Evolutionary conservation across 2,797 vertebrate genomes (phyloP).

Genomic region (Myotis findleyi): DNA sequence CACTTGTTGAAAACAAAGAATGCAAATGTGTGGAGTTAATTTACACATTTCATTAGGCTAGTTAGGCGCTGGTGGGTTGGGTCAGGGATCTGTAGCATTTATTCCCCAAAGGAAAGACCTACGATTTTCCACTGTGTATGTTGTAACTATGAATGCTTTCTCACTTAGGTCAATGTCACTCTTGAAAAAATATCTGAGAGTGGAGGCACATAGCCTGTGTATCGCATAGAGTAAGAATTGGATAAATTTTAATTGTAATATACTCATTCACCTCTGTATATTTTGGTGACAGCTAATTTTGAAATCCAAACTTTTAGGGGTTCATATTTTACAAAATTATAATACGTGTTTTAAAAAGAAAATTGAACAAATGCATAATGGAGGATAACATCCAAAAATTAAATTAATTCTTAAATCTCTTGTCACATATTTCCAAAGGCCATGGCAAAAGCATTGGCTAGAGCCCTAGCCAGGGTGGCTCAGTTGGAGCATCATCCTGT

Average conservation of each 20-base stretch:
- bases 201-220: rapidly evolving
- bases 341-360: not conserved
- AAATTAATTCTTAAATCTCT: not conserved
- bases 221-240: not conserved
- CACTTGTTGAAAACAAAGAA: not conserved
- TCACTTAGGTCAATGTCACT: not conserved
- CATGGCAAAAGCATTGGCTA: not conserved
- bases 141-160: not conserved
- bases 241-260: not conserved
- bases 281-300: not conserved
- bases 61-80: not conserved
- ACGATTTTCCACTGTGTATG: too few species aligned
- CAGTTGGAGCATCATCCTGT: not conserved
- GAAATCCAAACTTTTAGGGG: not conserved
- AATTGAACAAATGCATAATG: not conserved
- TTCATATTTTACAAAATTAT: not conserved
- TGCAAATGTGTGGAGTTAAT: not conserved
- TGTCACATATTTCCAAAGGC: not conserved
- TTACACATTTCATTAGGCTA: not conserved
- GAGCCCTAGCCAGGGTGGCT: not conserved
- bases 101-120: not conserved
- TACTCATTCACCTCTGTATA: not conserved
- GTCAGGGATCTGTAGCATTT: not conserved
- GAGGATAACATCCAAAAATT: not conserved
- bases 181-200: not conserved